Conservation (phyloP, 2,888 invertebrate species). For the Drosophila incognita region DNA sequence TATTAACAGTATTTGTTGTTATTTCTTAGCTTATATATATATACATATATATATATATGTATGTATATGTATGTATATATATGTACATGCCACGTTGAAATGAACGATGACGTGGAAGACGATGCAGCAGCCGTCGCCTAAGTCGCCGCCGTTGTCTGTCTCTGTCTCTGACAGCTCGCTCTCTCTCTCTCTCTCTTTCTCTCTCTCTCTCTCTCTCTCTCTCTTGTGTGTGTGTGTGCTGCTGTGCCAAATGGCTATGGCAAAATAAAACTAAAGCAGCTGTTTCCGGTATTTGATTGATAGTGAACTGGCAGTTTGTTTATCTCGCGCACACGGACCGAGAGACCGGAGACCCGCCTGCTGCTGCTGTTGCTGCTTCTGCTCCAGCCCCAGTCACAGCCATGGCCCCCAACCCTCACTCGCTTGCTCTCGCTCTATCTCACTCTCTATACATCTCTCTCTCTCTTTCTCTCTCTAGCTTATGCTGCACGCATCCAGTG, state of each 20-base stretch:
- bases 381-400: constrained; percentile 34
- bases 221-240: constrained; percentile 37
- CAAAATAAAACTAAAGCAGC: constrained; percentile 85
- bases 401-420: constrained; percentile 32
- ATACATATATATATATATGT: not conserved
- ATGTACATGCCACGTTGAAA: constrained; percentile 38
- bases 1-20: constrained; percentile 36
- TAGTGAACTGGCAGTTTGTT: constrained; percentile 85
- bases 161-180: constrained; percentile 25
- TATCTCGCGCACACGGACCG: constrained; percentile 81
- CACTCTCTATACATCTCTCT: constrained; percentile 6
- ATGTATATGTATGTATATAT: constrained; percentile 8
- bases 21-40: not conserved
- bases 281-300: constrained; percentile 86
- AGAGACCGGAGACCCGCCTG: constrained; percentile 58
- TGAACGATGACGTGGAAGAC: constrained; percentile 59
- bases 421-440: constrained; percentile 9
- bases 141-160: constrained; percentile 53
- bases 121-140: constrained; percentile 59
- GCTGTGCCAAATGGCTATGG: constrained; percentile 81
- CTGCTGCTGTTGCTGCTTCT: constrained; percentile 3
- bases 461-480: constrained; percentile 12
- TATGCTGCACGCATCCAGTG: constrained; percentile 61
- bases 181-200: not conserved
- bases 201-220: constrained; percentile 6